phyloP scores from a whole-genome alignment of 1,140 invertebrate species.

The Lineus longissimus region DNA sequence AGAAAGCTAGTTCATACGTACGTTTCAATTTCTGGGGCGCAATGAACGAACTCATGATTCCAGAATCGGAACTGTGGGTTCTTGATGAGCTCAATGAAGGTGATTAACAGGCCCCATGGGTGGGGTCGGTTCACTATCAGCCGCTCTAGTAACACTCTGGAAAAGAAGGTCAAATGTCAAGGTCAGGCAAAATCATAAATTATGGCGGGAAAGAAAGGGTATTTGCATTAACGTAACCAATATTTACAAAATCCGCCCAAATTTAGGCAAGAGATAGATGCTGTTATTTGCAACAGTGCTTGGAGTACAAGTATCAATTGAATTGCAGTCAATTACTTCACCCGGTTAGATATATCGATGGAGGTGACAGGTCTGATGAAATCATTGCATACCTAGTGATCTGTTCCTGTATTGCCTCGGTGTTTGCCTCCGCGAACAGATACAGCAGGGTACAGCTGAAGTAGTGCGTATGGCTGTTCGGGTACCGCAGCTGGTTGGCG shows the following conservation, averaged over 20 bases:
- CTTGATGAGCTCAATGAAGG: constrained; percentile 98
- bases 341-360: background rate
- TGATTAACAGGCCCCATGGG: constrained; percentile 97
- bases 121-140: constrained; percentile 97
- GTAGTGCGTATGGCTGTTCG: constrained; percentile 99
- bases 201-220: background rate
- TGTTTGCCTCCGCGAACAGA: constrained; percentile 96
- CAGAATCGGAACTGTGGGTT: constrained; percentile 99
- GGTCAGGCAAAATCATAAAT: background rate
- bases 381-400: constrained; percentile 58
- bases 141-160: constrained; percentile 88
- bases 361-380: background rate
- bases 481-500: constrained; percentile 96
- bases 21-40: constrained; percentile 98
- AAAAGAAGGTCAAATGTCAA: constrained; percentile 5
- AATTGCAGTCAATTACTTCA: too few relatives aligned
- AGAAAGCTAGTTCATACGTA: constrained; percentile 54
- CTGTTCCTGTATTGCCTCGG: constrained; percentile 88
- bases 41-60: constrained; percentile 98
- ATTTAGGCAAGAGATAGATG: too few relatives aligned
- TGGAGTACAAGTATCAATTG: too few relatives aligned
- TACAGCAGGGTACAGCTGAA: constrained; percentile 96
- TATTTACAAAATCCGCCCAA: background rate
- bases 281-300: too few relatives aligned
- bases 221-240: background rate